Evolutionary conservation across 2,888 invertebrate genomes (phyloP), one percentile per base, ranked within the genome.

Genomic region (Drosophila koepferae): DNA sequence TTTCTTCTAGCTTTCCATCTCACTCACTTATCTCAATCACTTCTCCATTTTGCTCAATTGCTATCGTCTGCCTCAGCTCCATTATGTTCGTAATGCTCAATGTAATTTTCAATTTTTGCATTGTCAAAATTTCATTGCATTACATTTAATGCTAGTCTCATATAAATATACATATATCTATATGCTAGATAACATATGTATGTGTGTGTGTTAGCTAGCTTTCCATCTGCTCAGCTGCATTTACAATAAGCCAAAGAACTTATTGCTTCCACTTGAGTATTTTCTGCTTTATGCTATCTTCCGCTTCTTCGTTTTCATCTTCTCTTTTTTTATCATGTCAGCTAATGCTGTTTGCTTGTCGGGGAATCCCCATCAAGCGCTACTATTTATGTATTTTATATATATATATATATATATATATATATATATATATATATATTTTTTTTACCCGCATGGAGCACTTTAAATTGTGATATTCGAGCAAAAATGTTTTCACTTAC

Each of bases 341-440:
- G 54, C 53, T 77, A 77, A 80, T 80, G 80, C 63, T 60, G 46
- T 76, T 71, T 77, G 31, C 77, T 62, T 77, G 77, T 80, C 48
- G 23, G 76, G 51, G 67, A 59, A 58, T 66, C 63, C 56, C 54
- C 62, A 54, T 49, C 14, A 59, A 70, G 63, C 16, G 8, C 34
- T 34, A 8, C 2, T 16, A 5, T 16, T 16, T 16, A 5, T 9
- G 3, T 36, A 10, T 36, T 66, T 54, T 14, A 36, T 36, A 12
- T n/a, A 3, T 46, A 20, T 20, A 20, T 20, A 20, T 20, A 20
- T 20, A 2, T 20, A n/a, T n/a, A n/a, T n/a, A n/a, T n/a, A n/a
- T n/a, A n/a, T 14, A 36, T 36, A 12, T n/a, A 3, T 46, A 20
- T 20, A 20, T 20, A 20, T 20, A 20, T 20, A 2, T 20, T 16